Evolutionary conservation across 2,888 invertebrate genomes (phyloP).

Genomic region (Oscheius myriophilus): DNA sequence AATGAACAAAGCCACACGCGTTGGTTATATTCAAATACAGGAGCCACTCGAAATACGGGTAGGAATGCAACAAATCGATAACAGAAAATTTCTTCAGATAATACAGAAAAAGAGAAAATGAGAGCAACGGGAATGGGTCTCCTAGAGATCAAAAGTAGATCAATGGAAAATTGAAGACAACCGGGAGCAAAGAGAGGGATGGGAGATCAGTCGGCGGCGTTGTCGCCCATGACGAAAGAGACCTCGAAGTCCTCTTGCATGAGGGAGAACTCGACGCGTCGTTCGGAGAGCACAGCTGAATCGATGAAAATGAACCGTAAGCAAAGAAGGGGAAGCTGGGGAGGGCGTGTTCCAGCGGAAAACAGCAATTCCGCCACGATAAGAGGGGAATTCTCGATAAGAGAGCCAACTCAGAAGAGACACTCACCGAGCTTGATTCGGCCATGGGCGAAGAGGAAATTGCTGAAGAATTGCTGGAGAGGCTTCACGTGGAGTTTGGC

Average conservation of each 20-base stretch:
- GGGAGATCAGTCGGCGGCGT: slow-evolving; percentile 11
- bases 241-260: slow-evolving; percentile 30
- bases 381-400: background rate
- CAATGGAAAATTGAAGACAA: too few relatives aligned
- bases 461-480: slow-evolving; percentile 20
- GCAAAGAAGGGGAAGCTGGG: too few relatives aligned
- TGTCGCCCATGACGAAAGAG: slow-evolving; percentile 30
- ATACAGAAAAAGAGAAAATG: too few relatives aligned
- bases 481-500: slow-evolving; percentile 29
- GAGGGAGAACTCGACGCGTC: slow-evolving; percentile 24
- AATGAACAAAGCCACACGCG: too few relatives aligned
- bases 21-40: too few relatives aligned
- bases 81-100: too few relatives aligned
- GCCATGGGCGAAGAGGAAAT: slow-evolving; percentile 24
- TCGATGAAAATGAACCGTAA: background rate
- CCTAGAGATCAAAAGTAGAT: too few relatives aligned
- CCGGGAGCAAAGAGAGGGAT: too few relatives aligned
- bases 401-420: background rate
- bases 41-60: too few relatives aligned
- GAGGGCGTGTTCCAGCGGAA: too few relatives aligned
- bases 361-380: background rate
- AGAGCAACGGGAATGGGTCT: too few relatives aligned
- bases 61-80: too few relatives aligned
- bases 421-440: slow-evolving; percentile 26
- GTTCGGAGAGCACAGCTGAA: slow-evolving; percentile 23